Base-by-base conservation (phyloP, 1,140 invertebrate species). In the Palaemon carinicauda region DNA sequence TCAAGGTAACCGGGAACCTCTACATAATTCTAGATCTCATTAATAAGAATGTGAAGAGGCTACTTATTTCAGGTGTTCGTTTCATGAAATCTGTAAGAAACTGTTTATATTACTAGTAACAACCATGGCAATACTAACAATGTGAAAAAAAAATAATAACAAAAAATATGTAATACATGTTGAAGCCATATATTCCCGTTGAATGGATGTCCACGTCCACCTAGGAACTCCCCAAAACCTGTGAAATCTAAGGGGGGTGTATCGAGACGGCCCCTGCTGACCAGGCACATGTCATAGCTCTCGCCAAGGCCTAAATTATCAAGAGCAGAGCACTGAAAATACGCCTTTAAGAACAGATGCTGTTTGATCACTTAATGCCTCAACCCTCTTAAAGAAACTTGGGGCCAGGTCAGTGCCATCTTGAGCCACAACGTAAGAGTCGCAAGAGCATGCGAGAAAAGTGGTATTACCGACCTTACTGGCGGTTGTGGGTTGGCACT, bases 181-280 rank as follows among this genome's bases (percentile, higher is more conserved):
- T 27, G 21, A 17, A 31, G 2, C n/a, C 24, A 69, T 19, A 65
- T 74, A 15, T 54, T 52, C 29, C 54, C 15, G 41, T 27, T 52
- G 41, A n/a, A 54, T 73, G 31, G 77, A 15, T 86, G 77, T 86
- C 84, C 84, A 53, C 41, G n/a, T n/a, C 51, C 50, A 78, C 69
- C 60, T 73, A 69, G 80, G 78, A 86, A 86, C 84, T 73, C 65
- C 54, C 84, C 84, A 86, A 86, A 86, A 80, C 78, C 78, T 80
- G 77, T 86, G 84, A 86, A 86, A 86, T 60, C 77, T 31, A 5
- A 2, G 84, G 78, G 24, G 51, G 52, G 75, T n/a, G 75, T 17
- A 24, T 19, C 33, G n/a, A 21, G 84, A 77, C 60, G 53, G n/a
- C 78, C 54, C 14, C 60, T 78, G 21, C 50, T 31, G 60, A 73